phyloP scores from a whole-genome alignment of 2,113 vertebrate genomes.

The Passer domesticus region DNA sequence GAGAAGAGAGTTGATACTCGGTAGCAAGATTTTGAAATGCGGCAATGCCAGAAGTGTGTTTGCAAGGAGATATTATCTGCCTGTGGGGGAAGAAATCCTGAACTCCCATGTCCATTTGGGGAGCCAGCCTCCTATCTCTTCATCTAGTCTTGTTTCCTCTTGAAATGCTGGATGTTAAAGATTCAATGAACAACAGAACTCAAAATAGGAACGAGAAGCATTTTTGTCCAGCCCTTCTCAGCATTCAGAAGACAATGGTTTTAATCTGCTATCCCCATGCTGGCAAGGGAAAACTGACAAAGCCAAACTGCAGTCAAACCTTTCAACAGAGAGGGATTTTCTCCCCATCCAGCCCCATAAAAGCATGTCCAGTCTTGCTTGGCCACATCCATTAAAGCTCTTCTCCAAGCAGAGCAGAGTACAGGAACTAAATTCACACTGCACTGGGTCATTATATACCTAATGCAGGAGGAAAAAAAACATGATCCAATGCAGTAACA shows the following conservation, averaged over 20 bases:
- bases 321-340: background rate
- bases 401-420: background rate
- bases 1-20: rapidly evolving
- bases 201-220: constrained; percentile 38
- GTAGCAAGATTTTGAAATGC: background rate
- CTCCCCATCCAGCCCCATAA: background rate
- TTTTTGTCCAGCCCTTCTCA: constrained; percentile 30
- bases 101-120: background rate
- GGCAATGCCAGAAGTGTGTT: background rate
- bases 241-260: constrained; percentile 10
- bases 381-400: background rate
- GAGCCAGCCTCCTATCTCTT: background rate
- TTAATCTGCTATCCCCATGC: background rate
- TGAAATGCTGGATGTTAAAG: background rate
- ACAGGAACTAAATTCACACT: background rate
- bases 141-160: constrained; percentile 38
- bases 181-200: constrained; percentile 18
- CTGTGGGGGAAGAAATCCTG: background rate
- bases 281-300: background rate
- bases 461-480: rapidly evolving
- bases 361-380: background rate
- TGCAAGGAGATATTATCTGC: background rate
- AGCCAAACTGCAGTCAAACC: background rate
- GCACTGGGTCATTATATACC: background rate
- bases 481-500: background rate